A percentile compares a stretch with the other conserved stretches of the same genome.
These are phyloP conservation scores for Hycleus cichorii DNA, from an alignment of 1,140 invertebrate species.

Conservation along the genomic window DNA sequence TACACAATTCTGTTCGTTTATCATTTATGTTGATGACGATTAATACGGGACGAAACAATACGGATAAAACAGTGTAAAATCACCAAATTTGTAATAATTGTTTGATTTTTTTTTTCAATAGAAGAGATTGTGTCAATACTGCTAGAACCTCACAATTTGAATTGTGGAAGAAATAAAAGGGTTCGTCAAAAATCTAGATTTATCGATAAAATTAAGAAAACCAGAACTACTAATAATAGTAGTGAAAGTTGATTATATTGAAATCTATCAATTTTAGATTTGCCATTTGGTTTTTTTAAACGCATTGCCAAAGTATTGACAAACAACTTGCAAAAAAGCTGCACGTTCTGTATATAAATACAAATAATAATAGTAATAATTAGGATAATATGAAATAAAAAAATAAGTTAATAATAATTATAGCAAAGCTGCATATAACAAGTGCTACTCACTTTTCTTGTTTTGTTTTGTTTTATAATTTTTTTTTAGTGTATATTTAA, in stretches of 20 bases:
- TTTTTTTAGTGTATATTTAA: constrained; percentile 9
- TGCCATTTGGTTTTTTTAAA: background rate
- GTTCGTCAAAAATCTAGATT: background rate
- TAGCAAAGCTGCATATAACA: constrained; percentile 39
- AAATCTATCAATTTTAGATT: too few species aligned
- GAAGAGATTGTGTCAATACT: too few species aligned
- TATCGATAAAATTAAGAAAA: background rate
- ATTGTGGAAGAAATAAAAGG: constrained; percentile 11
- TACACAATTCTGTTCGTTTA: constrained; percentile 14
- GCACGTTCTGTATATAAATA: constrained; percentile 17
- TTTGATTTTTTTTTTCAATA: background rate
- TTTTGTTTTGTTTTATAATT: too few species aligned
- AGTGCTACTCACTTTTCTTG: constrained; percentile 30
- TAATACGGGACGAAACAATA: too few species aligned
- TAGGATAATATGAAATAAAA: too few species aligned
- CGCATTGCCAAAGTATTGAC: constrained; percentile 14
- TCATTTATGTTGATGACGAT: too few species aligned
- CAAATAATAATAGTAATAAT: constrained; percentile 6
- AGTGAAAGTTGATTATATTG: background rate
- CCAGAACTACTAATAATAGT: background rate
- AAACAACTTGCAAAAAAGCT: constrained; percentile 25
- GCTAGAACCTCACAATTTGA: too few species aligned
- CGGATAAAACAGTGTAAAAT: too few species aligned
- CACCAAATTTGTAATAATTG: background rate
- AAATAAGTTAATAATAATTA: constrained; percentile 22